Evolutionary conservation across 2,888 invertebrate genomes (phyloP), one percentile per base, ranked within the genome.

Genomic region (Melanotus villosus): DNA sequence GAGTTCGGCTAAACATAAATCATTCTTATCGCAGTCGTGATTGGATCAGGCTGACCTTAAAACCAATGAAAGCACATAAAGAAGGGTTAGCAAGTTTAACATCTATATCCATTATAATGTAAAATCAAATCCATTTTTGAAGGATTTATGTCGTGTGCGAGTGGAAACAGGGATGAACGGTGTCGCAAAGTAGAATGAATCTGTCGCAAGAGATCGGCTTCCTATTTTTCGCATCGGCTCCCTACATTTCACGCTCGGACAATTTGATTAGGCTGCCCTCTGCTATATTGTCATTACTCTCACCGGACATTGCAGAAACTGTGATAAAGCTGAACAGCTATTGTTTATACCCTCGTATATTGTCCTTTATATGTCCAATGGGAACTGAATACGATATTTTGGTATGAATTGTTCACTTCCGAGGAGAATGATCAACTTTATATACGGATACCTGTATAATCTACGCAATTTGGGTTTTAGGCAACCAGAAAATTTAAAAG

Each of bases 31-130:
- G 34, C 32, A 32, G 19, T 18, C 38, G 57, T 43, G 57, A 52
- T 58, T 58, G 41, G 65, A 65, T 58, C 50, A 36, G 30, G 18
- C 14, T 16, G 45, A 63, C 54, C 45, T 68, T 34, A 60, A 62
- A 65, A 65, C 43, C 47, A 58, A 65, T 43, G 45, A 60, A 45
- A 56, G 26, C 54, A 36, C 59, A 69, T 65, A 69, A 65, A 65
- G 52, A 59, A 69, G 59, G 65, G 59, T 65, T 60, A 59, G 32
- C 18, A 57, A 58, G 50, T 54, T 64, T 65, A 62, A 67, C 76
- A 77, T 77, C 76, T 68, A 75, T 77, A 76, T 77, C 75, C 76
- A 75, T 77, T 77, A 76, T 74, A 73, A 77, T 75, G 72, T 73
- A 74, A 71, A 77, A 77, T 77, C 77, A 75, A 75, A 77, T 75